These are phyloP conservation scores for Sebastiscus albofasciatus DNA, from an alignment of 2,797 vertebrate genomes.

Conservation along the genomic window DNA sequence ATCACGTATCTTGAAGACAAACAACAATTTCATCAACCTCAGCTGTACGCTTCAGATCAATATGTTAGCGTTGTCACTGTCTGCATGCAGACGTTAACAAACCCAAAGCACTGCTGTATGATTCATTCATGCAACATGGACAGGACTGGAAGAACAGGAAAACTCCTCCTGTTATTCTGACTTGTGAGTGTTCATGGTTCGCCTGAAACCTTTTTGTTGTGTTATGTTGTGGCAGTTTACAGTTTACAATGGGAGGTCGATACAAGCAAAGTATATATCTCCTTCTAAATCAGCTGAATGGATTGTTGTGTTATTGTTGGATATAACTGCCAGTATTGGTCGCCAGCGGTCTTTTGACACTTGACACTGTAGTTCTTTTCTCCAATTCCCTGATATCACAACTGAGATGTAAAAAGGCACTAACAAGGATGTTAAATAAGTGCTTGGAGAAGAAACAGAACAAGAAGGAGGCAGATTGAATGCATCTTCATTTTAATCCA, in stretches of 20 bases:
- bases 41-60: not conserved
- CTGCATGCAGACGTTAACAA: not conserved
- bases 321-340: not conserved
- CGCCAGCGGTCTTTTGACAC: not conserved
- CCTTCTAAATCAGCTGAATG: not conserved
- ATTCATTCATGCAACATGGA: not conserved
- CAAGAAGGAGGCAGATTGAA: not conserved
- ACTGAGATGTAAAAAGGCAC: not conserved
- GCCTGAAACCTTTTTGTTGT: not conserved
- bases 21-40: not conserved
- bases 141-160: not conserved
- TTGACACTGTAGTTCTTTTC: not conserved
- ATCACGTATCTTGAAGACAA: not conserved
- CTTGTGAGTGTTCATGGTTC: not conserved
- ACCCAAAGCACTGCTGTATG: not conserved
- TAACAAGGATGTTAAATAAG: not conserved
- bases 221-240: not conserved
- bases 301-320: not conserved
- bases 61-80: not conserved
- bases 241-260: not conserved
- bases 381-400: not conserved
- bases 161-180: not conserved
- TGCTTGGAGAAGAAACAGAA: not conserved
- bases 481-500: constrained; percentile 10
- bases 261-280: not conserved